Evolutionary conservation across 2,888 invertebrate species (phyloP), one percentile per base, ranked within the genome.

Genomic region (Subacronicta megacephala): DNA sequence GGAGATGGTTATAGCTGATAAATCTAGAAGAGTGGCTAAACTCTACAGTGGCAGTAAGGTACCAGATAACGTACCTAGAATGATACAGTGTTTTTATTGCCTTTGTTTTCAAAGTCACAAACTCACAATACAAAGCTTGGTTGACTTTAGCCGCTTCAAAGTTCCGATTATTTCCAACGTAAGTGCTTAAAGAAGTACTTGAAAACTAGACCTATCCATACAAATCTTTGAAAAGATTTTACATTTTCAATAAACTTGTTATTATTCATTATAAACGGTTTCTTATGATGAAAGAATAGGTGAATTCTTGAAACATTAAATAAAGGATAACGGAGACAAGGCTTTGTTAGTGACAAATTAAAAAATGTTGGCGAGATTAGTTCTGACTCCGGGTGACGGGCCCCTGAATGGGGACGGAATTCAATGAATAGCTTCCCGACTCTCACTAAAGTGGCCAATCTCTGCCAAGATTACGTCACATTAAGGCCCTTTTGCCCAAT

Each of bases 361-460:
- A 81, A 78, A 79, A 78, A 80, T 78, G 78, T 72, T 75, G 50
- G 57, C 67, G 60, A 80, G 80, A 86, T 86, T 83, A 81, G 79
- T 75, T 76, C 77, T 77, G 81, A 80, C 80, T 81, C 64, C 72
- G 64, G 67, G 55, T 81, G 85, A 84, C 81, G 77, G 78, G 65
- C 64, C 62, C 59, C 56, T 85, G 84, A 87, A 86, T 82, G 78
- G 84, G 72, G 74, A 77, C 72, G 79, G 80, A 78, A 83, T 82
- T 78, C 86, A 81, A 84, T 86, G 85, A 85, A 86, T 82, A 78
- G 83, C 80, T 76, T 75, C 75, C 71, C 81, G 70, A 72, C 70
- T 75, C 72, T 58, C 60, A 68, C 60, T 77, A 78, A 82, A 86
- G 84, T 82, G 82, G 84, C 77, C 86, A 85, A 87, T 87, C 82